These are phyloP conservation scores for Tubiluchus corallicola DNA, from an alignment of 2,888 invertebrate species.

Conservation along the genomic window DNA sequence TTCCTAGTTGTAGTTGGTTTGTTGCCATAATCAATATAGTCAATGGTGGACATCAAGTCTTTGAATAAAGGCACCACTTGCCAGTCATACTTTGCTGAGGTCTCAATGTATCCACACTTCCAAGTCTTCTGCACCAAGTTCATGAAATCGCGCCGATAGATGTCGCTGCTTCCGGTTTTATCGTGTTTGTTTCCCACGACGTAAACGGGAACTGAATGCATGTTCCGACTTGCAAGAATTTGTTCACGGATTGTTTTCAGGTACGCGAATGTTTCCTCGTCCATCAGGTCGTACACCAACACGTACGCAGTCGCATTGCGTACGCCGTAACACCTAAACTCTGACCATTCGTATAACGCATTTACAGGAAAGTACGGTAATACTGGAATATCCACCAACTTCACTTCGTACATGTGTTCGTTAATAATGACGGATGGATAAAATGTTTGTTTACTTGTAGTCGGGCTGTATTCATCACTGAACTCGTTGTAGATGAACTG, in stretches of 20 bases:
- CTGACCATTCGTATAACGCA: conserved; percentile 81
- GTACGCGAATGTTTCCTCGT: conserved; percentile 67
- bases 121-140: conserved; percentile 83
- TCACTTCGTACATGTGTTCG: conserved; percentile 63
- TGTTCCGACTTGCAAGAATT: conserved; percentile 74
- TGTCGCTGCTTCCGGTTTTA: no score
- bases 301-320: conserved; percentile 83
- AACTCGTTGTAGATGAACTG: conserved; percentile 76
- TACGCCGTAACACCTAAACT: conserved; percentile 37
- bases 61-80: conserved; percentile 64
- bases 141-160: conserved; percentile 70
- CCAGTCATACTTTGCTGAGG: conserved; percentile 85
- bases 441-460: conserved; percentile 43
- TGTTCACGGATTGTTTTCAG: conserved; percentile 75
- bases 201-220: conserved; percentile 63
- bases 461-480: conserved; percentile 53
- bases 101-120: conserved; percentile 85
- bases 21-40: conserved; percentile 28
- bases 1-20: conserved; percentile 25
- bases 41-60: conserved; percentile 41
- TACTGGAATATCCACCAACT: conserved; percentile 65
- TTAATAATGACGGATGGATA: conserved; percentile 66
- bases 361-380: conserved; percentile 75
- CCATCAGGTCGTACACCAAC: conserved; percentile 77
- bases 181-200: conserved; percentile 90